Evolutionary conservation across 2,113 vertebrate species (phyloP), one percentile per base, ranked within the genome.

Genomic region (Myotis davidii): DNA sequence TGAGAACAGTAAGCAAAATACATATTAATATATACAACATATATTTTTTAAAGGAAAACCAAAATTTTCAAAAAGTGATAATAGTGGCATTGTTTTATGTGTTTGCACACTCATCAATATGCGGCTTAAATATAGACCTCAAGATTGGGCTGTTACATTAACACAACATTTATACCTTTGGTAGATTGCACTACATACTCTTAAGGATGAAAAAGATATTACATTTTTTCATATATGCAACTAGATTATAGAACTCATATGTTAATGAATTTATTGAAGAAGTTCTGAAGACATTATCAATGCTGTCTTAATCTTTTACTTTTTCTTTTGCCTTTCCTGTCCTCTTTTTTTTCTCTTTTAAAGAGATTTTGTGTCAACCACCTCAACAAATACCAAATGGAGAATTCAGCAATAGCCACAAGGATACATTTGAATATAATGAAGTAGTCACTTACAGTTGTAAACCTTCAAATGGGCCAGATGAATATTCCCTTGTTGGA

Each of bases 401-500:
- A 59, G 6, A 0, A 5, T 69, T 94, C 2, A 78, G 27, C 0
- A 32, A n/a, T 61, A 93, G 42, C 0, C 2, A 52, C 20, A 79
- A 50, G 0, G 0, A 2, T 0, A 0, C 0, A 11, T 98, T 98
- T 29, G 32, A 56, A 5, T 98, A 98, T 69, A 20, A 11, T 45
- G 96, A 91, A 1, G 0, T 90, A 0, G 98, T 99, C 10, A 98
- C 37, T 34, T 99, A 98, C 20, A 77, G 0, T 0, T 98, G 98
- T 27, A 1, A 69, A 0, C 93, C 10, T 0, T 64, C 48, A 0
- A 0, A 0, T 7, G 98, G 65, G 17, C 0, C 0, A 0, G 92
- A 94, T 1, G 18, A 96, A 78, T 98, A 98, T 69, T 97, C 97
- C 0, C 96, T 98, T 2, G 98, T 98, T 2, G 98, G 98, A 69